Base-by-base conservation (phyloP, 2,113 vertebrate genomes). In the Excalfactoria chinensis region DNA sequence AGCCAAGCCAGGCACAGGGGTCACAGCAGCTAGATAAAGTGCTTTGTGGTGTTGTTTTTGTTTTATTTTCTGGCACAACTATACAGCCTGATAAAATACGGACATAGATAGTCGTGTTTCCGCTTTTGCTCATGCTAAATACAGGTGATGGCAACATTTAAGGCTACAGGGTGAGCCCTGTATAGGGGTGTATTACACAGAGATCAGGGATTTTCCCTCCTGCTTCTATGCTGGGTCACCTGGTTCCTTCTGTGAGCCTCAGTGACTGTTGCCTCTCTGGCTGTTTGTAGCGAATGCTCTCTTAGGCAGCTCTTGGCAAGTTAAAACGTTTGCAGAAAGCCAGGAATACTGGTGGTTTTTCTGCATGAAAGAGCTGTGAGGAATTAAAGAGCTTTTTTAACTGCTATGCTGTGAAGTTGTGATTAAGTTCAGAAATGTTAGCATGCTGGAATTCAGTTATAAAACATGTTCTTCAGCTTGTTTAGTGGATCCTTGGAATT, bases 1-100 rank as follows among this genome's bases (percentile, higher is more conserved):
- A 2, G 3, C 34, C 0, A 0, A 28, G 14, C n/a, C 44, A 55
- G 43, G 37, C 15, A 67, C 48, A 7, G 6, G n/a, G 23, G 4
- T 22, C 10, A 66, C 85, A 77, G 49, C 16, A 56, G 35, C 4
- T 5, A 46, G 32, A 25, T 19, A 51, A 16, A 7, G 3, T 18
- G 2, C 85, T 56, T 13, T 44, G 18, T 44, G n/a, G n/a, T n/a
- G n/a, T n/a, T n/a, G n/a, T n/a, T n/a, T 37, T 37, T 37, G 37
- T 37, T 48, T 91, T 11, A n/a, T 70, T 90, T 84, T 34, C 84
- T 22, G 43, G 25, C 32, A 21, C 8, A 71, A 21, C 14, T 58
- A 12, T 2, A 0, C 1, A 1, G 23, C 5, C 53, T 80, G 28
- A 28, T 66, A 68, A 58, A 41, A 26, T 3, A 9, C 7, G 3